A percentile compares a stretch with the other conserved stretches of the same genome.
These are phyloP conservation scores for Mormyrus lacerda DNA, from an alignment of 2,113 vertebrate genomes.

Conservation along the genomic window DNA sequence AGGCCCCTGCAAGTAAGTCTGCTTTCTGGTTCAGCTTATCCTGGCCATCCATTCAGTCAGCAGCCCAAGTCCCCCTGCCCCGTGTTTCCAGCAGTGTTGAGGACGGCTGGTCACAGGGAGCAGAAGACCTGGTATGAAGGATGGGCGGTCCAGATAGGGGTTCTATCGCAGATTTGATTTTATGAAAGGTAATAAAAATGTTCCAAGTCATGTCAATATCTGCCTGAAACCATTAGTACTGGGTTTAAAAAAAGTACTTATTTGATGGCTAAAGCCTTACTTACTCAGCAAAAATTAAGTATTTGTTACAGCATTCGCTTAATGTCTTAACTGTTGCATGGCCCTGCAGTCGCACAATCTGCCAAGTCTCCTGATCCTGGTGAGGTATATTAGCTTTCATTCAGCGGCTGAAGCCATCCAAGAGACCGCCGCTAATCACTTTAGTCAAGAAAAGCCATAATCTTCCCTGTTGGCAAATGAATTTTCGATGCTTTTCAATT, in stretches of 20 bases:
- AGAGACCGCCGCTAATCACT: conserved; percentile 8
- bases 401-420: neutral
- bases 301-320: conserved; percentile 2
- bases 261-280: neutral
- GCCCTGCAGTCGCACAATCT: conserved; percentile 50
- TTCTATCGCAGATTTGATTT: neutral
- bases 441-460: conserved; percentile 15
- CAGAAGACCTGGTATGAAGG: neutral
- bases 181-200: neutral
- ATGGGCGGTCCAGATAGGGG: neutral
- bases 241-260: neutral
- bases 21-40: neutral
- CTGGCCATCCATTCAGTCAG: neutral
- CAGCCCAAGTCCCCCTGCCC: neutral
- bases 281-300: neutral
- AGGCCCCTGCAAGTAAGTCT: neutral
- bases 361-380: neutral
- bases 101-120: neutral
- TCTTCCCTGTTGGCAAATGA: neutral
- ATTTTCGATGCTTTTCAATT: neutral
- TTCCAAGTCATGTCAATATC: neutral
- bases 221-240: neutral
- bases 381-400: neutral
- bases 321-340: conserved; percentile 46
- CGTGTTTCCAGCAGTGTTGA: neutral